Base-by-base conservation (phyloP, 2,888 invertebrate genomes). In the Apantesis nais region DNA sequence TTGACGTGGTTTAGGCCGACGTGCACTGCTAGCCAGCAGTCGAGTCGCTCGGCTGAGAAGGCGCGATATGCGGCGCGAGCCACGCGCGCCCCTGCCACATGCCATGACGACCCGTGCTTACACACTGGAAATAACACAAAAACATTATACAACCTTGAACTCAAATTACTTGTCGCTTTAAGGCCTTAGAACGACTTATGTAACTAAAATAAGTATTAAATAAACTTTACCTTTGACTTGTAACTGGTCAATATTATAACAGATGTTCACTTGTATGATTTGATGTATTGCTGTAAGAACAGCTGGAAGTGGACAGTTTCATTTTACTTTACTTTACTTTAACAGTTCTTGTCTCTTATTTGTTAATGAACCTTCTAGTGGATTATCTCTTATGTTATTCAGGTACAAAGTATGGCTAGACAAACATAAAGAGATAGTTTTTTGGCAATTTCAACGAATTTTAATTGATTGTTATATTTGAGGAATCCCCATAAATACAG, bases 1-100 rank as follows among this genome's bases (percentile, higher is more conserved):
- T 99, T 99, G 92, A 99, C 98, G 93, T 98, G 98, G 88, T 97
- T 97, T 75, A 99, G 96, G 70, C 99, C 99, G 82, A 99, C 97
- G 90, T 97, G 97, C 73, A 99, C 97, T 55, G 99, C 99, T 80
- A 99, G 96, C 92, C 97, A 97, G 84, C 98, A 99, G 85, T 97
- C 96, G 78, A 99, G 95, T 88, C 98, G 97, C 90, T 99, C 98
- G 80, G 97, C 95, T 79, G 98, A 98, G 95, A 98, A 99, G 80
- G 99, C 98, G 86, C 97, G 97, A 96, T 99, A 99, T 71, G 98
- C 97, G 83, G 98, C 97, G 69, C 94, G 92, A 14, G 95, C 88
- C 83, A 97, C 96, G 83, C 99, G 97, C 58, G 97, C 96, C 34
- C 98, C 97, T 55, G 98, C 97, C 86, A 98, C 98, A 94, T 99